Conservation (phyloP, 2,797 vertebrate species). For the Acropternis orthonyx region DNA sequence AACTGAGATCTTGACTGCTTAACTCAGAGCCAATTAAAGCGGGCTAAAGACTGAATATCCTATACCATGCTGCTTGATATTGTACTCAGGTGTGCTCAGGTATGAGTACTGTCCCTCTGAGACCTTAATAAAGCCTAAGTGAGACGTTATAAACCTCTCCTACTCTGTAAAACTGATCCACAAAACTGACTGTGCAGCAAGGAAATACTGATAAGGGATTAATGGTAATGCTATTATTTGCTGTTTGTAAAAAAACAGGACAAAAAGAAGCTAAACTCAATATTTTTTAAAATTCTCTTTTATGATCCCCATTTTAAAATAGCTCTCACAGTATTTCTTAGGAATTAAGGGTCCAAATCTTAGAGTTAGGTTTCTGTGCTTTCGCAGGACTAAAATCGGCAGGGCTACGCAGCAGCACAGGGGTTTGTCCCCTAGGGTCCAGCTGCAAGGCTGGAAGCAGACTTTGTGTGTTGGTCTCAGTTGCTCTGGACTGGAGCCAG, state of each 20-base stretch:
- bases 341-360: background rate
- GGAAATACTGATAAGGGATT: background rate
- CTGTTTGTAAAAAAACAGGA: background rate
- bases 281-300: background rate
- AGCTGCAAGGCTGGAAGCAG: constrained; percentile 21
- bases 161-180: background rate
- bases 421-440: background rate
- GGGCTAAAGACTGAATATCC: background rate
- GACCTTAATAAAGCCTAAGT: background rate
- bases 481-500: background rate
- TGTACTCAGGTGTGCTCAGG: background rate
- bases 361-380: background rate
- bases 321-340: background rate
- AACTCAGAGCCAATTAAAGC: background rate
- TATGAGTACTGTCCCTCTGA: background rate
- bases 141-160: background rate
- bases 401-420: background rate
- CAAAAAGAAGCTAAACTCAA: background rate
- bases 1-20: background rate
- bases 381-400: background rate
- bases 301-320: background rate
- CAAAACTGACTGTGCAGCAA: background rate
- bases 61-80: background rate
- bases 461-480: background rate
- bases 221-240: background rate